Evolutionary conservation across 2,797 vertebrate species (phyloP).

Genomic region (Mus minutoides): DNA sequence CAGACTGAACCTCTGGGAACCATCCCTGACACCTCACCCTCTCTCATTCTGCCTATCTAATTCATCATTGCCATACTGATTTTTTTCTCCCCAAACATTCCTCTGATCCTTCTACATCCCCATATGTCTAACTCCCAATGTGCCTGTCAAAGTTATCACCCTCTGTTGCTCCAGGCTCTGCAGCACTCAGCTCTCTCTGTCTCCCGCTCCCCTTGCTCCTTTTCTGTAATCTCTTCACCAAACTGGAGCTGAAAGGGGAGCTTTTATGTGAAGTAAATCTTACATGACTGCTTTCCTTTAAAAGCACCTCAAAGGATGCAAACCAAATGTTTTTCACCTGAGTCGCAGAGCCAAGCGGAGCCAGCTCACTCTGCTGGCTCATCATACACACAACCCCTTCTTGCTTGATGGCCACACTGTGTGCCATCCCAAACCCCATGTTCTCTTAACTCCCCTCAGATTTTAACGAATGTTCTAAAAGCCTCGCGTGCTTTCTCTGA

Average conservation of each 20-base stretch:
- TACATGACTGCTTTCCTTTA: background rate
- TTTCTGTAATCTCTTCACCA: background rate
- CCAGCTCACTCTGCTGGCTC: background rate
- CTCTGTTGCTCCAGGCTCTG: background rate
- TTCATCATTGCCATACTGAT: background rate
- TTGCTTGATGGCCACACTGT: background rate
- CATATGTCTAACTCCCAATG: background rate
- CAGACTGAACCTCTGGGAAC: background rate
- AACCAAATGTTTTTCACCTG: slow-evolving; percentile 2
- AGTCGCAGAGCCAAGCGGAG: background rate
- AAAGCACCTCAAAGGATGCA: slow-evolving; percentile 19
- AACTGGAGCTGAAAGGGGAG: background rate
- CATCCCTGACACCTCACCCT: background rate
- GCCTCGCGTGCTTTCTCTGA: background rate
- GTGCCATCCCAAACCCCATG: background rate
- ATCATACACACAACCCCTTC: background rate
- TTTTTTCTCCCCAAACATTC: slow-evolving; percentile 12
- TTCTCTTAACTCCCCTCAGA: background rate
- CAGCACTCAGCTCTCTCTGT: background rate
- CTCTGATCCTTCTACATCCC: background rate
- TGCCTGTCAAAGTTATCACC: background rate
- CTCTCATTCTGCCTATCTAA: background rate
- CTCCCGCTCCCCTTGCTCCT: background rate
- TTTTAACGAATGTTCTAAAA: background rate
- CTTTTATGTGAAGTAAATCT: slow-evolving; percentile 17